Base-by-base conservation (phyloP, 2,888 invertebrate genomes). In the Stenotaenia linearis region DNA sequence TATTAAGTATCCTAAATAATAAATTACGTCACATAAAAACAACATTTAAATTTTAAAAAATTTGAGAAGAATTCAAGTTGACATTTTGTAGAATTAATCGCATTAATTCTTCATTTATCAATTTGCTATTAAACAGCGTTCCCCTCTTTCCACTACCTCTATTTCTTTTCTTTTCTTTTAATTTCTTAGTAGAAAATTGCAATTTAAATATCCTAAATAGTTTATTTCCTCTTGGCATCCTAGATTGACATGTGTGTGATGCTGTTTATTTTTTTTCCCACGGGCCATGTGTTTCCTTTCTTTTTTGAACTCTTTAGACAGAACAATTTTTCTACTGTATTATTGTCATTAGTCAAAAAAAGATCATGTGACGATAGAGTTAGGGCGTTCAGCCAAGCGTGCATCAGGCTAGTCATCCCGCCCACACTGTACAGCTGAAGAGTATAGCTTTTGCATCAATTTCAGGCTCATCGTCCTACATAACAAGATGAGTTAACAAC, bases 391-490 rank as follows among this genome's bases (percentile, higher is more conserved):
- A 61, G 61, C 61, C 61, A 61, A 25, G 61, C 61, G 10, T 61
- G 28, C 25, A 12, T 25, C 10, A 15, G 61, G 7, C 23, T 7
- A 61, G 61, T 61, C 61, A 61, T 61, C 61, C 61, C 61, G 61
- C 61, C 61, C 61, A 61, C 61, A 15, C 25, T 4, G 61, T 61
- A 25, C 5, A 61, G 61, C 28, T 10, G 61, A 61, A 61, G 61
- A 61, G 61, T 23, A 32, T 32, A 61, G 61, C 25, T 61, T 61
- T 61, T 61, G 61, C 61, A 61, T 61, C 61, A 61, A 61, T 61
- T 61, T 61, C 61, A 61, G 61, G 61, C 61, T 61, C 61, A 61
- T 61, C 61, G 61, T 61, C 61, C 61, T 61, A 61, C 61, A 61
- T 61, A 61, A 61, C 61, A 10, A 61, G 61, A 61, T 12, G 61